Base-by-base conservation (phyloP, 2,888 invertebrate species). In the Hypena proboscidalis region DNA sequence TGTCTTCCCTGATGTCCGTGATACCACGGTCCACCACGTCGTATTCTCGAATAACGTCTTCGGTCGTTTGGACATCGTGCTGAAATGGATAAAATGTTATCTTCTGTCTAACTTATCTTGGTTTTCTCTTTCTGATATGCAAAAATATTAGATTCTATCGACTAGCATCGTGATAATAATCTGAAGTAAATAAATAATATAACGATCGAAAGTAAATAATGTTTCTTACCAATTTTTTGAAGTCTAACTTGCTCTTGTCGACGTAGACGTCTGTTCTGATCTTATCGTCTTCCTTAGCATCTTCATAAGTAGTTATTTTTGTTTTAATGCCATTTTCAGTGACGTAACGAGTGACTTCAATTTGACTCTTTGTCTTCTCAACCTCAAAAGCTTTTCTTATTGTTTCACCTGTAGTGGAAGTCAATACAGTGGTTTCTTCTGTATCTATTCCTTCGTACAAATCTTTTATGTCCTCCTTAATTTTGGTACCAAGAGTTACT, bases 381-480 rank as follows among this genome's bases (percentile, higher is more conserved):
- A 91, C 72, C 56, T 90, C 89, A 58, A 85, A 92, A 38, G 90
- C 78, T 44, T 90, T 89, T 57, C 83, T 90, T 7, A 81, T 84
- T 4, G 85, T 69, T 48, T 83, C 90, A 11, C 83, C 85, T 34
- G 74, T 83, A 38, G 77, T 80, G 19, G 83, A 80, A 31, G 75
- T 81, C 25, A 89, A 40, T 26, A 87, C 71, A 30, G 83, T 88
- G 3, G 81, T 83, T 60, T 90, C 80, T 70, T 90, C 83, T 21
- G 85, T 77, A 47, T 90, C 90, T 20, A 84, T 61, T 10, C 90
- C 90, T 74, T 90, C 90, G 36, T 90, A 90, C 7, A 90, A 72
- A 66, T 90, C 92, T 76, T 92, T 93, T 8, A 93, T 92, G 61
- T 93, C 92, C 63, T 93, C 87, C 51, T 93, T 92, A 49, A 93